These are phyloP conservation scores for Corvus hawaiiensis DNA, from an alignment of 2,113 vertebrate species.

Conservation along the genomic window DNA sequence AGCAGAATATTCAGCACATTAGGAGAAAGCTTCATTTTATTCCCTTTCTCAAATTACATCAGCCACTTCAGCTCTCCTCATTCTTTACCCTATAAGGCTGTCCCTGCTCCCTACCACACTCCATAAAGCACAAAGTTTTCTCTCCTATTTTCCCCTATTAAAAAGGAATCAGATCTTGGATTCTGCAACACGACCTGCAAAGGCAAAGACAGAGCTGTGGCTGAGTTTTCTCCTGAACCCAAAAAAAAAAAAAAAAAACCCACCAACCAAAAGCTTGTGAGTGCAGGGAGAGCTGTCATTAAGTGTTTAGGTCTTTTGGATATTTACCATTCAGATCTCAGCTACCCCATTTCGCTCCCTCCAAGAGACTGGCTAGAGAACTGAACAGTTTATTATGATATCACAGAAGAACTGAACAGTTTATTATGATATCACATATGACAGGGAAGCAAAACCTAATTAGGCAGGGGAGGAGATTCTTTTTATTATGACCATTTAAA, in stretches of 20 bases:
- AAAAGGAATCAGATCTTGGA: neutral
- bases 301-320: neutral
- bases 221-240: neutral
- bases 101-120: neutral
- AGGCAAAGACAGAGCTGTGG: neutral
- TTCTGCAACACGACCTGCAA: neutral
- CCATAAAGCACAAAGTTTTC: neutral
- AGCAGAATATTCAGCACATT: neutral
- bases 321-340: neutral
- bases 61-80: neutral
- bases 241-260: neutral
- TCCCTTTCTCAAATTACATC: conserved; percentile 7
- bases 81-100: conserved; percentile 66
- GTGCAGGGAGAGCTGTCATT: neutral
- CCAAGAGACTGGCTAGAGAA: neutral
- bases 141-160: neutral
- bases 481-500: conserved; percentile 2
- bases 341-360: neutral
- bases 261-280: neutral
- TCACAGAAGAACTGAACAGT: neutral
- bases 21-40: neutral
- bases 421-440: conserved; percentile 18
- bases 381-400: neutral
- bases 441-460: conserved; percentile 18
- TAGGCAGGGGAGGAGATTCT: neutral